Base-by-base conservation (phyloP, 2,888 invertebrate genomes). In the Notocelia uddmanniana region DNA sequence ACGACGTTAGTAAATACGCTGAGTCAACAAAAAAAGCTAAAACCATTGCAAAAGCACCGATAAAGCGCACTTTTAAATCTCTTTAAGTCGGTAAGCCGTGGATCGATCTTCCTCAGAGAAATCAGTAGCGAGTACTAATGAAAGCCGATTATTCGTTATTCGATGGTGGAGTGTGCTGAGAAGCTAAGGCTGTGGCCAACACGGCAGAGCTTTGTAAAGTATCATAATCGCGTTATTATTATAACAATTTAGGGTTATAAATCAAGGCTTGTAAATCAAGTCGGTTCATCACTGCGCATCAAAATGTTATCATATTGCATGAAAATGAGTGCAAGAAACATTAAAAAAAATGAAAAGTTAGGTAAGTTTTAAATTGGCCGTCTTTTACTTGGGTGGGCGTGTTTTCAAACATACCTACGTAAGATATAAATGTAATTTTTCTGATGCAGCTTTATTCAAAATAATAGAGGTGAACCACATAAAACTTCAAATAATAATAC, bases 131-230 rank as follows among this genome's bases (percentile, higher is more conserved):
- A 79, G 75, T 79, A 79, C 79, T 83, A 83, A 85, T 83, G 83
- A 83, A 85, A 84, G 81, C 81, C 82, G 84, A 83, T 84, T 85
- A 85, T 83, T 83, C 81, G 77, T 80, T 75, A 79, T 81, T 79
- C 77, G 80, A 81, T 79, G 74, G 55, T 69, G 26, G 48, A 63
- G 31, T 45, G 26, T 23, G 41, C 62, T 55, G 48, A 57, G 23
- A 55, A 45, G 23, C 37, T 37, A 37, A 45, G 31, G 63, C 18
- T 57, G 57, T 34, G 48, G 63, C 23, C 63, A 50, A 69, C 3
- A 18, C 18, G 50, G 34, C 57, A 58, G 57, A 18, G 48, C 1
- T 34, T 34, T 13, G 63, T 2, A 26, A n/a, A 0, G 11, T 50
- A 19, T 21, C 10, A 50, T 15, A 13, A 37, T 37, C 2, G 13